Conservation (phyloP, 2,113 vertebrate species). For the Mustelus asterias region DNA sequence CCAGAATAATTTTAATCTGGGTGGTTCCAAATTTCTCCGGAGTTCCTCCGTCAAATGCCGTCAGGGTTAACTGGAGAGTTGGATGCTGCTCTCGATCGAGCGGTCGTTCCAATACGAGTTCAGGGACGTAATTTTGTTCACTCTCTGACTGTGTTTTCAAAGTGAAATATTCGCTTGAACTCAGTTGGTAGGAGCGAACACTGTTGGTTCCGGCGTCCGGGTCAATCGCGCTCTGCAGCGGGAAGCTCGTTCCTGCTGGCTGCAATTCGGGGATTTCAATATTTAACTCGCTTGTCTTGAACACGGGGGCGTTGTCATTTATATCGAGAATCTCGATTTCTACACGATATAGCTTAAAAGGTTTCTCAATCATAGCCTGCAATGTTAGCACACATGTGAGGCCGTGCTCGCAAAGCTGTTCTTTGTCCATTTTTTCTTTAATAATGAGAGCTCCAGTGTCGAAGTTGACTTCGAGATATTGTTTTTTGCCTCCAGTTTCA, state of each 20-base stretch:
- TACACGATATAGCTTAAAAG: constrained; percentile 21
- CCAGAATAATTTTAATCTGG: constrained; percentile 42
- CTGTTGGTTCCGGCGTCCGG: constrained; percentile 48
- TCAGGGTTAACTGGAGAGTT: constrained; percentile 43
- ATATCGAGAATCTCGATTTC: not conserved
- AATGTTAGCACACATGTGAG: constrained; percentile 49
- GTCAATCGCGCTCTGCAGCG: constrained; percentile 49
- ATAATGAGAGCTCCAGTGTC: constrained; percentile 62
- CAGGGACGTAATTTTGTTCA: constrained; percentile 46
- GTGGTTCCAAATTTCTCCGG: constrained; percentile 43
- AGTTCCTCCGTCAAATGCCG: constrained; percentile 46
- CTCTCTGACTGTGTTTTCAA: constrained; percentile 50
- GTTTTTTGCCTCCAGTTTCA: constrained; percentile 46
- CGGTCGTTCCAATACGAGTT: constrained; percentile 46
- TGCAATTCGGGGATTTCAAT: constrained; percentile 48
- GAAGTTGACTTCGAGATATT: constrained; percentile 58
- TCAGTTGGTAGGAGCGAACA: constrained; percentile 51
- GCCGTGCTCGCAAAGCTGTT: constrained; percentile 42
- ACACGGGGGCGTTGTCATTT: not conserved
- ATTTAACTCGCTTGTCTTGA: constrained; percentile 41
- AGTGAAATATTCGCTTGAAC: constrained; percentile 47
- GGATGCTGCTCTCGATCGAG: constrained; percentile 50
- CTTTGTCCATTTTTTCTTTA: constrained; percentile 63
- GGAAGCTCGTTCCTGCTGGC: constrained; percentile 47
- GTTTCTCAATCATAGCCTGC: constrained; percentile 39